Base-by-base conservation (phyloP, 1,140 invertebrate species). In the Pteromalus puparum region DNA sequence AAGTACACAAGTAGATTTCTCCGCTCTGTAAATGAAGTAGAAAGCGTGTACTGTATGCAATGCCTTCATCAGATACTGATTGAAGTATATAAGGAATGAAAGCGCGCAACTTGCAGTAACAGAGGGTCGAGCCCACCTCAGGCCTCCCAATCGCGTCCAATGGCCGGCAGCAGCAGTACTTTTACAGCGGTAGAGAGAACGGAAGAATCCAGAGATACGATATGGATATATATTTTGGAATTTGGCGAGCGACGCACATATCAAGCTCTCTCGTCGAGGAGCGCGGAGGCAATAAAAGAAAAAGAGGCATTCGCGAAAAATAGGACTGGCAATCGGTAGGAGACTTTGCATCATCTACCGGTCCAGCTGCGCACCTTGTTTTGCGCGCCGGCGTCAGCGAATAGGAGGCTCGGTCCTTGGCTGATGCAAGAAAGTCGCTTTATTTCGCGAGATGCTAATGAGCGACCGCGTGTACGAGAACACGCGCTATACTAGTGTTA, bases 291-390 rank as follows among this genome's bases (percentile, higher is more conserved):
- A 48, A 53, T 7, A 61, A 28, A 28, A 70, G 28, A n/a, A 61
- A 28, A 28, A 70, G 28, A 28, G 0, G 26, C 65, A 18, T 30
- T 30, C 67, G 67, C 26, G 21, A 38, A 38, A 73, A 73, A 73
- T 9, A 42, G 18, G 34, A 38, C 2, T 68, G 65, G 91, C 89
- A 93, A 93, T 90, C 87, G 73, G 85, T 83, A 87, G 83, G 82
- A 87, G 53, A 89, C 88, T 92, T 93, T 93, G 89, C 92, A 87
- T 93, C 92, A 93, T 93, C 88, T 91, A 92, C 90, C 90, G 90
- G 91, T 92, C 88, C 87, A 30, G 79, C 26, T 80, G 73, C 48
- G 83, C 87, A 90, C 90, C 90, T 89, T 90, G 89, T 87, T 89
- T 89, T 61, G 53, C 53, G 6, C 53, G 18, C 48, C 13, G 46